Base-by-base conservation (phyloP, 2,888 invertebrate genomes). In the Phragmatobia fuliginosa region DNA sequence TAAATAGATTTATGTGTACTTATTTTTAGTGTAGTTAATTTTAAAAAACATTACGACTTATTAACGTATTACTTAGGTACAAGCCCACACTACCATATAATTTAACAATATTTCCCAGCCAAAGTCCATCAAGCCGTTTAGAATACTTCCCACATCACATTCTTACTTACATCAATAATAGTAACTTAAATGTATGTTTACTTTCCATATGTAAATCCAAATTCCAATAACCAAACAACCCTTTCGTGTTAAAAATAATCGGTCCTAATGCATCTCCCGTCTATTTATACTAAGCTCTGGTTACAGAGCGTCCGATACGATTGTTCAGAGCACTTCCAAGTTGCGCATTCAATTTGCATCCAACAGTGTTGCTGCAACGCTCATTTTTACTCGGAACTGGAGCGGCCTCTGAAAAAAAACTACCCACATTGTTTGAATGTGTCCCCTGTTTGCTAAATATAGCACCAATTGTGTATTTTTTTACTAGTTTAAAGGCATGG, bases 281-380 rank as follows among this genome's bases (percentile, higher is more conserved):
- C 85, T 86, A 83, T 18, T 1, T 33, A 7, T 77, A 68, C 36
- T 1, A 70, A 74, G 41, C 58, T 81, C 87, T 85, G 66, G 36
- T 32, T 67, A 25, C 77, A 76, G 71, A 76, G 81, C 77, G 84
- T 82, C 85, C 88, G 91, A 91, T 92, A 92, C 88, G 87, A 89
- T 91, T 91, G 89, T 89, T 85, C 85, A 72, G 79, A 86, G 91
- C 87, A 88, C 89, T 91, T 88, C 85, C 83, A 90, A 92, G 88
- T 90, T 88, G 89, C 79, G 90, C 90, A 91, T 91, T 91, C 91
- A 91, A 89, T 92, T 92, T 90, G 89, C 90, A 90, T 91, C 84
- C 86, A 89, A 86, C 87, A 88, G 82, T 86, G 87, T 84, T 79
- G 84, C 87, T 84, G 88, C 87, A 85, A 88, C 89, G 76, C 74